Base-by-base conservation (phyloP, 2,113 vertebrate genomes). In the Mirza zaza region DNA sequence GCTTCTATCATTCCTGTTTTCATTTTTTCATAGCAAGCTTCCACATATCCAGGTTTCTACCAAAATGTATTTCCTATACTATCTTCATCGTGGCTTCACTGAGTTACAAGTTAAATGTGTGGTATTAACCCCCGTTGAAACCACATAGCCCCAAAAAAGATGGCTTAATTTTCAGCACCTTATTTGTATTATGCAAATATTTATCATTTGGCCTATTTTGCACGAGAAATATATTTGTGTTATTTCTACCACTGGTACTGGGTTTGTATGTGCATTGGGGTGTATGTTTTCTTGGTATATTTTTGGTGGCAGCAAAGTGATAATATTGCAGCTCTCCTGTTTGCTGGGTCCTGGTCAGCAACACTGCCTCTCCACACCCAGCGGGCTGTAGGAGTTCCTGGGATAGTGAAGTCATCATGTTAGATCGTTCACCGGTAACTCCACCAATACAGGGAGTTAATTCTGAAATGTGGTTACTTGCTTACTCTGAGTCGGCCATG, bases 1-100 rank as follows among this genome's bases (percentile, higher is more conserved):
- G 57, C 91, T 95, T 93, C 59, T 94, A 11, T 93, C 87, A 91
- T 87, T 97, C 84, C 94, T 90, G 93, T 90, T 97, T 96, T 96
- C 76, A 75, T 84, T 90, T 97, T 95, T 88, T 91, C 34, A 48
- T 90, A 91, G 63, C 25, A 70, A 11, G 34, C 15, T 95, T 90
- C 36, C 65, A 65, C 23, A 55, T 6, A 55, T 59, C 87, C 36
- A 45, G 75, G 17, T 71, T 91, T 94, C 50, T 75, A 18, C 89
- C 52, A 68, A 73, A 90, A 76, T 92, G 9, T 88, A 36, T 87
- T 90, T 94, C 87, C 68, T 70, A 1, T 61, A 17, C 57, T 55
- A 1, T 82, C 9, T 79, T 79, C 32, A 14, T 87, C 25, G 12
- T 68, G 82, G 55, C 83, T 97, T 89, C 75, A 61, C 27, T 77